phyloP scores from a whole-genome alignment of 2,888 invertebrate genomes.

The Azorinus chamasolen region DNA sequence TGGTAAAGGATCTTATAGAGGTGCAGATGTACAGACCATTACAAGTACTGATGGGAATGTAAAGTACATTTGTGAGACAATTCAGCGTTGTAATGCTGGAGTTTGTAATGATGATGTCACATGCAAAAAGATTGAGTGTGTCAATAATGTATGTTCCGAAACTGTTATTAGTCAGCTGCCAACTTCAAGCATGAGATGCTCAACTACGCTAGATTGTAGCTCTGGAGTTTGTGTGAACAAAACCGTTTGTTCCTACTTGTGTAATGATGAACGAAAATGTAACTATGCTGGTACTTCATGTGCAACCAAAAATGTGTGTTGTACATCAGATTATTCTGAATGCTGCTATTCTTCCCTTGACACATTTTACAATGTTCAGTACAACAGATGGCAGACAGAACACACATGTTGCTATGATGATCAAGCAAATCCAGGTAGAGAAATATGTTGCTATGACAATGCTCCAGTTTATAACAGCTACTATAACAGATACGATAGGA shows the following conservation, averaged over 20 bases:
- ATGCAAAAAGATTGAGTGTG: slow-evolving; percentile 25
- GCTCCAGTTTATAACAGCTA: slow-evolving; percentile 5
- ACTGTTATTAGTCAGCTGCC: slow-evolving; percentile 18
- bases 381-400: slow-evolving; percentile 13
- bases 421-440: slow-evolving; percentile 20
- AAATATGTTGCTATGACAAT: slow-evolving; percentile 43
- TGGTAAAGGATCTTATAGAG: slow-evolving; percentile 61
- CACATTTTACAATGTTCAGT: slow-evolving; percentile 12
- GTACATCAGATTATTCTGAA: slow-evolving; percentile 25
- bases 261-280: slow-evolving; percentile 31
- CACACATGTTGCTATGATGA: slow-evolving; percentile 39
- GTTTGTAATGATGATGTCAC: slow-evolving; percentile 24
- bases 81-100: slow-evolving; percentile 19
- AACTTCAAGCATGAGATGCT: slow-evolving; percentile 9
- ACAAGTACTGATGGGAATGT: slow-evolving; percentile 17
- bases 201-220: slow-evolving; percentile 31
- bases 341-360: slow-evolving; percentile 37
- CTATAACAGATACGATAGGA: not conserved
- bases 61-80: slow-evolving; percentile 35
- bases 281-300: slow-evolving; percentile 24
- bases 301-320: slow-evolving; percentile 34
- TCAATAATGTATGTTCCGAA: slow-evolving; percentile 4
- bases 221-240: slow-evolving; percentile 24
- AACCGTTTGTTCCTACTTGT: slow-evolving; percentile 25
- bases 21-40: slow-evolving; percentile 23